phyloP scores from a whole-genome alignment of 2,888 invertebrate species.

The Agrochola lota region DNA sequence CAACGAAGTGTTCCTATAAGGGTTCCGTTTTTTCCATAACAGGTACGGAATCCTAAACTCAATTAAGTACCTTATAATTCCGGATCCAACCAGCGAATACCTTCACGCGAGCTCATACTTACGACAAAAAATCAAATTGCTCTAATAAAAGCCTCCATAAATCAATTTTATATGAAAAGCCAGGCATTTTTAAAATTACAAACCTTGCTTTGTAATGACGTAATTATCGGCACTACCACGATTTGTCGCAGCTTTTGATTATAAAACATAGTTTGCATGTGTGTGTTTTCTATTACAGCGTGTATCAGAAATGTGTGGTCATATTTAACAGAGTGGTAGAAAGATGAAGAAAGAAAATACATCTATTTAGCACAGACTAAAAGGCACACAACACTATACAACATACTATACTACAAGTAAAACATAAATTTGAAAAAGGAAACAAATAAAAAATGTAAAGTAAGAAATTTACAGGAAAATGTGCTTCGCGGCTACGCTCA shows the following conservation, averaged over 20 bases:
- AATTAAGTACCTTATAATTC: conserved; percentile 30
- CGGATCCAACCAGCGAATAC: conserved; percentile 35
- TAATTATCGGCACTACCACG: conserved; percentile 42
- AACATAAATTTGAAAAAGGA: too few species aligned
- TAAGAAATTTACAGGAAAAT: too few species aligned
- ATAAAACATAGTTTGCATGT: conserved; percentile 19
- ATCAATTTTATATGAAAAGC: conserved; percentile 59
- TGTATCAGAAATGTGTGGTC: too few species aligned
- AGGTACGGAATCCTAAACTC: not conserved
- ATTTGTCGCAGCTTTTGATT: conserved; percentile 37
- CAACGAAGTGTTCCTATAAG: too few species aligned
- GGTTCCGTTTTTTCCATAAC: too few species aligned
- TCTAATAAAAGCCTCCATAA: conserved; percentile 56
- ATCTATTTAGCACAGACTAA: too few species aligned
- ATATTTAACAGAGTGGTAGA: too few species aligned
- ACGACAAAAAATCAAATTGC: conserved; percentile 54
- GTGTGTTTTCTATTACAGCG: not conserved
- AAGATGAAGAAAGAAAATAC: too few species aligned
- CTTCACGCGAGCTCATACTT: conserved; percentile 61
- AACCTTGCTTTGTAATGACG: conserved; percentile 53
- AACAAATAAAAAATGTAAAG: too few species aligned
- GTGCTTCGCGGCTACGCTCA: too few species aligned
- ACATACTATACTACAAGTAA: too few species aligned
- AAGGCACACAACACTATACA: too few species aligned
- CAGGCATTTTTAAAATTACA: conserved; percentile 61